These are phyloP conservation scores for Drosophila colorata DNA, from an alignment of 2,888 invertebrate species.

Conservation along the genomic window DNA sequence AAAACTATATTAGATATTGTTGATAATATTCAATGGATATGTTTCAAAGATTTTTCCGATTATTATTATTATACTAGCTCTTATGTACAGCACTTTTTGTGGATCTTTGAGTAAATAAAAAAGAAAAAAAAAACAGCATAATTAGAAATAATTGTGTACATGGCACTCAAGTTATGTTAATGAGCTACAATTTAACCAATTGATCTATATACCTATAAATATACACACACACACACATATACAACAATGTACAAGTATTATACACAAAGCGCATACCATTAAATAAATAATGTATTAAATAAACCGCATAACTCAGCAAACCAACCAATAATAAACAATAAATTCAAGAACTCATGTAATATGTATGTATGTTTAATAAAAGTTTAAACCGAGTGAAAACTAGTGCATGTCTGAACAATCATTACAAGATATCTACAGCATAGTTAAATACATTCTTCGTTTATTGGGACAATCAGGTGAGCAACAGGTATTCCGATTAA, in stretches of 20 bases:
- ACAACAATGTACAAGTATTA: slow-evolving; percentile 71
- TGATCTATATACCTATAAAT: slow-evolving; percentile 39
- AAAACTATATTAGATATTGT: slow-evolving; percentile 53
- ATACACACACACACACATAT: slow-evolving; percentile 25
- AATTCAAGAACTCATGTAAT: slow-evolving; percentile 60
- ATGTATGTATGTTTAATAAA: slow-evolving; percentile 70
- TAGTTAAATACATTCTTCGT: too few species aligned
- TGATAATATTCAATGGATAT: slow-evolving; percentile 40
- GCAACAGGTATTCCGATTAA: not conserved
- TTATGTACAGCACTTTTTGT: slow-evolving; percentile 70
- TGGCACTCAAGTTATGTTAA: slow-evolving; percentile 49
- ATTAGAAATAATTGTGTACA: slow-evolving; percentile 36
- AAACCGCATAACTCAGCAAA: slow-evolving; percentile 17
- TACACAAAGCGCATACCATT: slow-evolving; percentile 57
- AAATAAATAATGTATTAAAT: slow-evolving; percentile 32
- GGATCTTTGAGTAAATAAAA: slow-evolving; percentile 28
- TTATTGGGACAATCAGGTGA: slow-evolving; percentile 6
- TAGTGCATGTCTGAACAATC: not conserved
- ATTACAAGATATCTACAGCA: not conserved
- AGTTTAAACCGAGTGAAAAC: slow-evolving; percentile 61
- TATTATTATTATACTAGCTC: slow-evolving; percentile 51
- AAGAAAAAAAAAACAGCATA: slow-evolving; percentile 20
- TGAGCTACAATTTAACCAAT: slow-evolving; percentile 35
- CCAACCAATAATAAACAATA: slow-evolving; percentile 33
- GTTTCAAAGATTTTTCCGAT: slow-evolving; percentile 46